These are phyloP conservation scores for Seladonia tumulorum DNA, from an alignment of 2,888 invertebrate species.

Conservation along the genomic window DNA sequence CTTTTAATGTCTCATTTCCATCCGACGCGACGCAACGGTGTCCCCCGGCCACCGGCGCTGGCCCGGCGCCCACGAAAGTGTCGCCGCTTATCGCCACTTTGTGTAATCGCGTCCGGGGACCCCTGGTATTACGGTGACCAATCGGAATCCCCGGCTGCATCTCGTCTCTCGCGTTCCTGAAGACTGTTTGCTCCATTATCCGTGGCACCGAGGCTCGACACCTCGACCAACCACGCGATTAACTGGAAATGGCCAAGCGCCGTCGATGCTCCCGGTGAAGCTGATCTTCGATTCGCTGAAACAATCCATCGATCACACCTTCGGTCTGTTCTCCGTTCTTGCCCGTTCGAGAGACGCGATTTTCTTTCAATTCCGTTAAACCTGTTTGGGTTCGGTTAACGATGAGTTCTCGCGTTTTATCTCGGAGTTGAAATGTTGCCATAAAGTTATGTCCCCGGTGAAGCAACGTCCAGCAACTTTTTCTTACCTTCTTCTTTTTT, in stretches of 20 bases:
- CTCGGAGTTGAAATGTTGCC: too few relatives aligned
- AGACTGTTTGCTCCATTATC: conserved; percentile 2
- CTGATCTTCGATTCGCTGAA: not conserved
- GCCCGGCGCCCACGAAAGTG: conserved; percentile 36
- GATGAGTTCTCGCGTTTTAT: too few relatives aligned
- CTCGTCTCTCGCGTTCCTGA: not conserved
- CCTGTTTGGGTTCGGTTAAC: too few relatives aligned
- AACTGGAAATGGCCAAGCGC: not conserved
- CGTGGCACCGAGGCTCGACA: not conserved
- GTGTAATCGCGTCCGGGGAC: conserved; percentile 42
- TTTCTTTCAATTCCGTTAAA: too few relatives aligned
- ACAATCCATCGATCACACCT: not conserved
- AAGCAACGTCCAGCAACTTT: too few relatives aligned
- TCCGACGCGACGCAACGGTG: conserved; percentile 33
- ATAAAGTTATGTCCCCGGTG: too few relatives aligned
- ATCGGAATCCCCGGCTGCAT: not conserved
- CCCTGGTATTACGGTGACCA: conserved; percentile 26
- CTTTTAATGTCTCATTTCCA: conserved; percentile 61
- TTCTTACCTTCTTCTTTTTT: too few relatives aligned
- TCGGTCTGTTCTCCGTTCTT: not conserved
- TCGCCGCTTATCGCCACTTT: conserved; percentile 49
- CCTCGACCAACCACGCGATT: not conserved
- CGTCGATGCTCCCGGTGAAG: not conserved
- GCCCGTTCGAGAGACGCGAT: not conserved
- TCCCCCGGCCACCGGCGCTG: not conserved